phyloP scores from a whole-genome alignment of 2,797 vertebrate genomes.

The Percopsis omiscomaycus region DNA sequence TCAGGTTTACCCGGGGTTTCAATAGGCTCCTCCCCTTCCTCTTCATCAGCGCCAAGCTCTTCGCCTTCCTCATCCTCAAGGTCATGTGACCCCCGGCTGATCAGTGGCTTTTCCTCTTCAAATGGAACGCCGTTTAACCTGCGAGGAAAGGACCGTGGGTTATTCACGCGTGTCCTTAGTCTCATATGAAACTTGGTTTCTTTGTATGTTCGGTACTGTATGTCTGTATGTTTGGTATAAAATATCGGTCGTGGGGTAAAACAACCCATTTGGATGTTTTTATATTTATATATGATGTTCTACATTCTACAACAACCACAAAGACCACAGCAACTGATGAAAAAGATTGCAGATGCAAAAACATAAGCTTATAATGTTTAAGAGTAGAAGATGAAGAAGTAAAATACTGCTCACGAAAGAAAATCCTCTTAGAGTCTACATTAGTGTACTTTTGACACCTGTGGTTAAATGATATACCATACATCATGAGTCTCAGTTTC shows the following conservation, averaged over 20 bases:
- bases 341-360: too few species aligned
- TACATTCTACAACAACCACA: too few species aligned
- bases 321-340: too few species aligned
- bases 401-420: too few species aligned
- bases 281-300: too few species aligned
- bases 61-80: slow-evolving; percentile 91
- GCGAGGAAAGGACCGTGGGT: slow-evolving; percentile 15
- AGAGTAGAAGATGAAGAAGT: too few species aligned
- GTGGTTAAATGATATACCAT: not conserved
- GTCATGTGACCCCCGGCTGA: slow-evolving; percentile 83
- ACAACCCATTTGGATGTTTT: not conserved
- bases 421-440: too few species aligned
- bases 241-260: not conserved
- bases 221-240: too few species aligned
- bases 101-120: slow-evolving; percentile 87
- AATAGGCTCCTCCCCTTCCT: slow-evolving; percentile 81
- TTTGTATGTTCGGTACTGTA: too few species aligned
- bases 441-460: not conserved
- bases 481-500: not conserved
- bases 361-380: too few species aligned
- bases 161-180: not conserved
- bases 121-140: slow-evolving; percentile 91
- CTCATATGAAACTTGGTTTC: too few species aligned
- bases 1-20: slow-evolving; percentile 78
- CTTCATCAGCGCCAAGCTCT: slow-evolving; percentile 88